phyloP scores from a whole-genome alignment of 2,113 vertebrate genomes.

The Oncorhynchus nerka region DNA sequence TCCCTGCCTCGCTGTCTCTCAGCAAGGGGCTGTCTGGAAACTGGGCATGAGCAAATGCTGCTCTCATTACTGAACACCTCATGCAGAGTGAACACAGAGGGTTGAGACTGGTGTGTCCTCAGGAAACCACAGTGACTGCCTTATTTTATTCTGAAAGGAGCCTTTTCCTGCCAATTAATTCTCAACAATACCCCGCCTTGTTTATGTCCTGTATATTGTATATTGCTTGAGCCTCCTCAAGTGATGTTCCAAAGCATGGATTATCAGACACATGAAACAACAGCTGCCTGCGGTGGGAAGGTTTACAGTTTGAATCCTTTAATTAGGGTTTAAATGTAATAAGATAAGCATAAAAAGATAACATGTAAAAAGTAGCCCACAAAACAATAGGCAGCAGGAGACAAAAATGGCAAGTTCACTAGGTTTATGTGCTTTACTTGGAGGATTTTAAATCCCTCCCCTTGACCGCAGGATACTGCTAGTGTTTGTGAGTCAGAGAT shows the following conservation, averaged over 20 bases:
- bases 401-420: constrained; percentile 70
- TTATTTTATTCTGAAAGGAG: constrained; percentile 54
- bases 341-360: constrained; percentile 37
- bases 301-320: constrained; percentile 56
- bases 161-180: constrained; percentile 67
- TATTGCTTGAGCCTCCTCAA: constrained; percentile 44
- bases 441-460: constrained; percentile 72
- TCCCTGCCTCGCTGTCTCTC: constrained; percentile 28
- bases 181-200: constrained; percentile 39
- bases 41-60: constrained; percentile 45
- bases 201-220: constrained; percentile 55
- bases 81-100: constrained; percentile 45
- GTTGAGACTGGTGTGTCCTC: constrained; percentile 41
- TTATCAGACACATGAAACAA: constrained; percentile 46
- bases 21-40: constrained; percentile 43
- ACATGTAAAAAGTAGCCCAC: constrained; percentile 30
- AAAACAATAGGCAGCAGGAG: constrained; percentile 60
- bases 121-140: constrained; percentile 56
- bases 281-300: constrained; percentile 42
- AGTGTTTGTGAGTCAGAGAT: constrained; percentile 72
- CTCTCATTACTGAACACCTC: constrained; percentile 70
- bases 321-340: constrained; percentile 62
- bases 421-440: constrained; percentile 67
- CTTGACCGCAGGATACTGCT: constrained; percentile 75
- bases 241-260: constrained; percentile 40